Conservation (phyloP, 2,888 invertebrate genomes). For the Stenoptilia bipunctidactyla region DNA sequence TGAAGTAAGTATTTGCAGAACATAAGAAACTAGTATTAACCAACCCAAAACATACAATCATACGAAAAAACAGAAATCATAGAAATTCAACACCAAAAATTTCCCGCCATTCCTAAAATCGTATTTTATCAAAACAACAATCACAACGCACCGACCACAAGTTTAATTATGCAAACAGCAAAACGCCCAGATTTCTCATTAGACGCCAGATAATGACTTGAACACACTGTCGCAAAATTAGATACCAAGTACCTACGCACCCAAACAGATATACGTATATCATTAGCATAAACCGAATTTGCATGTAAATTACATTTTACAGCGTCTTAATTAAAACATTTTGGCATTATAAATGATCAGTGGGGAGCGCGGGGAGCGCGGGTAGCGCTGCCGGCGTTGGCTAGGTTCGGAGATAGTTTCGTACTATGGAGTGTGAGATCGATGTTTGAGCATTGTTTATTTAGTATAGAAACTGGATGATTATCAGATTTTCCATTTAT, state of each 20-base stretch:
- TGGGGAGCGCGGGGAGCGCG: conserved; percentile 42
- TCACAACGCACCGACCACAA: conserved; percentile 61
- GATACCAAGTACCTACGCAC: conserved; percentile 70
- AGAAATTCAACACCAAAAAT: too few species aligned
- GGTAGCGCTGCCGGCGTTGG: conserved; percentile 29
- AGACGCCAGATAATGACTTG: conserved; percentile 68
- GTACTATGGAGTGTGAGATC: too few species aligned
- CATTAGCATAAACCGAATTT: conserved; percentile 74
- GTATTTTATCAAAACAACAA: conserved; percentile 63
- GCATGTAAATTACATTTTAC: conserved; percentile 74
- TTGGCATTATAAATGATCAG: conserved; percentile 73
- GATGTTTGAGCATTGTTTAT: too few species aligned
- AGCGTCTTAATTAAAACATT: conserved; percentile 74
- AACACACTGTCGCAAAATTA: conserved; percentile 71
- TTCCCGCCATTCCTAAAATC: too few species aligned
- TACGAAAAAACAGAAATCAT: too few species aligned
- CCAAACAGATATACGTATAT: conserved; percentile 70
- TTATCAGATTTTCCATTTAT: too few species aligned
- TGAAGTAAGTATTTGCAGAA: too few species aligned
- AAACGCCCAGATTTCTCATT: conserved; percentile 72
- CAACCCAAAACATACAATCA: too few species aligned
- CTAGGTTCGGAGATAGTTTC: too few species aligned
- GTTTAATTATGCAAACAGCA: conserved; percentile 72
- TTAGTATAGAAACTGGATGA: too few species aligned
- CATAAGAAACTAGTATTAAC: too few species aligned